Base-by-base conservation (phyloP, 2,797 vertebrate species). In the Sarcoramphus papa region DNA sequence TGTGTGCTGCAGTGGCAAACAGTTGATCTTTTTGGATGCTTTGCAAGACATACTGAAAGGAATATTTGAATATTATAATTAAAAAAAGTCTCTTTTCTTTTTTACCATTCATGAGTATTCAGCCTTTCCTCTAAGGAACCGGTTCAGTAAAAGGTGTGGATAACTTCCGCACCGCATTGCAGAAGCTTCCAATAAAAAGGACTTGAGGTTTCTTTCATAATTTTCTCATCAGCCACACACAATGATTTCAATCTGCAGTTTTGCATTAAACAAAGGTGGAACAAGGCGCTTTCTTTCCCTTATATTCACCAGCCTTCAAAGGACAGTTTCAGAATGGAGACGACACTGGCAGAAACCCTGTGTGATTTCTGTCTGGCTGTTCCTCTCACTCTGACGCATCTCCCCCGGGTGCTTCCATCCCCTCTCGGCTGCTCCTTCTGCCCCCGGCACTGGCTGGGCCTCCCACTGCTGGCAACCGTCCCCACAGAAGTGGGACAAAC, bases 201-300 rank as follows among this genome's bases (percentile, higher is more conserved):
- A 48, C 56, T 47, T 69, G 41, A 78, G 20, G 33, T 65, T 95
- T 90, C 88, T 95, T 88, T 95, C 88, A 95, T 93, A 76, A 37
- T 92, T 88, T 96, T 92, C 83, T 93, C 94, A 88, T 92, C 96
- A 91, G 68, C 65, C 57, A 59, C 51, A 88, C 76, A 94, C 63
- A 76, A 75, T 77, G 62, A 90, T 88, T 93, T 94, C 89, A 91
- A 76, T 92, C 86, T 94, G 65, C 10, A 37, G 81, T 50, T 93
- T 92, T 25, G 1, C 85, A 41, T 87, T 81, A 88, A 85, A 91
- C 78, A 92, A 93, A 91, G 35, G 70, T 22, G 28, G 80, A 91
- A 84, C 41, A 65, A 57, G 28, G 23, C 4, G 7, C 47, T 85
- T 92, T 70, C 62, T 86, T 86, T 51, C n/a, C 33, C 33, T 87